Percentiles rank a stretch among this genome's conserved stretches.
These are phyloP conservation scores for Gallinago nigripennis DNA, from an alignment of 2,797 vertebrate species.

Conservation along the genomic window DNA sequence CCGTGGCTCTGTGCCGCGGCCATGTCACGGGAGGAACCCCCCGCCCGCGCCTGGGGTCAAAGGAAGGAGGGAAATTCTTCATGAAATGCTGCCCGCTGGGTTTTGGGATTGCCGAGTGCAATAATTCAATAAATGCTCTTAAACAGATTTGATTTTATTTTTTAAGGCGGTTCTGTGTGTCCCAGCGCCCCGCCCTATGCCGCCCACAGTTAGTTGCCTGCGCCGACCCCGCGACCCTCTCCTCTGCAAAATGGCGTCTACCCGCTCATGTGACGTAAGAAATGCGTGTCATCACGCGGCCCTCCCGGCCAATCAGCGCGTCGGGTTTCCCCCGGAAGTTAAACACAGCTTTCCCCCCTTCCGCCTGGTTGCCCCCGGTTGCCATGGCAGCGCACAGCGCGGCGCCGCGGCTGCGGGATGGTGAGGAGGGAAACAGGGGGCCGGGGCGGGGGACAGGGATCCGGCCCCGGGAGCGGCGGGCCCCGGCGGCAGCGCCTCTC, in stretches of 20 bases:
- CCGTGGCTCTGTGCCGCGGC: too few species aligned
- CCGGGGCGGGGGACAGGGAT: neutral
- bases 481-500: too few species aligned
- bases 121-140: accelerated
- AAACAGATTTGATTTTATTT: neutral
- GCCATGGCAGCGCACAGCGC: neutral
- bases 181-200: too few species aligned
- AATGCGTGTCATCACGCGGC: neutral
- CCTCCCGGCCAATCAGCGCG: neutral
- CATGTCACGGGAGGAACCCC: too few species aligned
- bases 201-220: too few species aligned
- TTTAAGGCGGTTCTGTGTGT: too few species aligned
- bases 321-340: neutral
- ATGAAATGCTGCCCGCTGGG: neutral
- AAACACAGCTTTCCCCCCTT: accelerated
- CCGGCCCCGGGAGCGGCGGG: too few species aligned
- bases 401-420: neutral
- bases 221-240: neutral
- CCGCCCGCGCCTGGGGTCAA: too few species aligned
- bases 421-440: neutral
- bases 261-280: neutral
- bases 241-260: neutral
- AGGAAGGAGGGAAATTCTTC: neutral
- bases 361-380: neutral
- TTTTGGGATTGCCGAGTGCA: neutral